Conservation (phyloP, 2,797 vertebrate genomes). For the Cyclopterus lumpus region DNA sequence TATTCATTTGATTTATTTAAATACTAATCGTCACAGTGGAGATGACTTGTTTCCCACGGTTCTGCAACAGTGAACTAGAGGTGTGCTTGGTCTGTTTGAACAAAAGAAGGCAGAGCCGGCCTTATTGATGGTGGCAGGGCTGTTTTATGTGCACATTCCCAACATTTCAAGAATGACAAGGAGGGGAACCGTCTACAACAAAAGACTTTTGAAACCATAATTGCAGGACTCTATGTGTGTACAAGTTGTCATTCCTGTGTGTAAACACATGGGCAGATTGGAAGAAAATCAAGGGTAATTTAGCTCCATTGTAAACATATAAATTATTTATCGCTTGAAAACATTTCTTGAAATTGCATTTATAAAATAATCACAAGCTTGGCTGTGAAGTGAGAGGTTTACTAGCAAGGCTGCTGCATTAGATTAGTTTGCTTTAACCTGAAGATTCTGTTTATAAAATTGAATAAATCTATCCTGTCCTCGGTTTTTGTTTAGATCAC, state of each 20-base stretch:
- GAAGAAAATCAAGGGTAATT: conserved; percentile 9
- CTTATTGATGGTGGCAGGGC: conserved; percentile 48
- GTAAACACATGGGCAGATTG: not conserved
- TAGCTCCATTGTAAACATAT: not conserved
- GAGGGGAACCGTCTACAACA: not conserved
- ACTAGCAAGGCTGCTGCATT: not conserved
- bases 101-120: conserved; percentile 27
- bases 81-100: conserved; percentile 30
- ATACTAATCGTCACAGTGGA: conserved; percentile 10
- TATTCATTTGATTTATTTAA: conserved; percentile 12
- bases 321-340: conserved; percentile 17
- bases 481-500: conserved; percentile 83
- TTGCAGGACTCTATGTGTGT: not conserved
- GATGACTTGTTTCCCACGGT: conserved; percentile 35
- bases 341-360: not conserved
- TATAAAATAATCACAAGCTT: not conserved
- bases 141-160: conserved; percentile 50
- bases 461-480: not conserved
- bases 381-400: not conserved
- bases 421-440: not conserved
- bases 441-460: not conserved
- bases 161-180: conserved; percentile 25
- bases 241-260: not conserved
- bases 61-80: conserved; percentile 15
- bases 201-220: conserved; percentile 17